Percentiles rank a stretch among this genome's conserved stretches.
These are phyloP conservation scores for Neogale vison DNA, from an alignment of 2,113 vertebrate species.

Conservation along the genomic window DNA sequence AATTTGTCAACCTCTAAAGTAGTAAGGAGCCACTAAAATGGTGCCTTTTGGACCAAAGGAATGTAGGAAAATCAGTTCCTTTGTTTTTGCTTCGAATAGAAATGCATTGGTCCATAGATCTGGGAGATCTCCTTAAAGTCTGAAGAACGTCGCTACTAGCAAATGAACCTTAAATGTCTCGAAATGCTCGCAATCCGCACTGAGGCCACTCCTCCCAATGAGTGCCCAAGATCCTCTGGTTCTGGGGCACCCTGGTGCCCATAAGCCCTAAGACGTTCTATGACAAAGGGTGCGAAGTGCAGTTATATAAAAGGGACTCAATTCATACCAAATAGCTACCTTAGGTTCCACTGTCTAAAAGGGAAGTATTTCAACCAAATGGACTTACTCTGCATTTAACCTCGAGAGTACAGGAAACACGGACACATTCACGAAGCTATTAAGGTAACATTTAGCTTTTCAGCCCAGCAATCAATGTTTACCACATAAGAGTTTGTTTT, in stretches of 20 bases:
- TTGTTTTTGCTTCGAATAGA: neutral
- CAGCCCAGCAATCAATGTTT: neutral
- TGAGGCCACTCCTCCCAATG: neutral
- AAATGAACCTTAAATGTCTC: neutral
- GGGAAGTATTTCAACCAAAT: neutral
- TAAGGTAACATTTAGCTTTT: neutral
- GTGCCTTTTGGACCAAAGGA: neutral
- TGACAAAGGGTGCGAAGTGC: neutral
- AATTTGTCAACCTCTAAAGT: neutral
- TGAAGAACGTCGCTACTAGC: neutral
- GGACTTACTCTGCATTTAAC: neutral
- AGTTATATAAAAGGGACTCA: neutral
- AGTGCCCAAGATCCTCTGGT: neutral
- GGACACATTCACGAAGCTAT: neutral
- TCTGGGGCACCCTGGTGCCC: neutral
- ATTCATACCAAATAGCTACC: neutral
- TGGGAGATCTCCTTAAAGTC: neutral
- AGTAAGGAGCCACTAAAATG: neutral
- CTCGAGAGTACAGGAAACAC: neutral
- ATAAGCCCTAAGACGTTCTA: neutral
- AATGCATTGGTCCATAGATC: neutral
- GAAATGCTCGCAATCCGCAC: neutral
- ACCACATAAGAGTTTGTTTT: neutral
- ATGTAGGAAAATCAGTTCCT: neutral
- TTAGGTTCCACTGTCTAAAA: neutral